phyloP scores from a whole-genome alignment of 2,113 vertebrate species.

The Bagarius yarrelli region DNA sequence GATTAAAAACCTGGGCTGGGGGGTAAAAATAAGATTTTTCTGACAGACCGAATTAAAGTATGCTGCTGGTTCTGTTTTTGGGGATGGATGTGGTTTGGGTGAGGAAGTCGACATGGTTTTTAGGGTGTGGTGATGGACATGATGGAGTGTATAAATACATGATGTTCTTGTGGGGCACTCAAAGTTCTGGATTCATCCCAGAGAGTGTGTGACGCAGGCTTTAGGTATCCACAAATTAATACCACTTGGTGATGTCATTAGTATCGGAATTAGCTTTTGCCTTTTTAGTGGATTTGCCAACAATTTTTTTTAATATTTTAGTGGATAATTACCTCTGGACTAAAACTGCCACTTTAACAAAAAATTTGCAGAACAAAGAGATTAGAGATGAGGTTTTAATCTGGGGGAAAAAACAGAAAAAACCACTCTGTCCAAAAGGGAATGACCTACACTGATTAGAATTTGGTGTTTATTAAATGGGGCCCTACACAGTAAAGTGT shows the following conservation, averaged over 20 bases:
- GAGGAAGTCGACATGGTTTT: constrained; percentile 24
- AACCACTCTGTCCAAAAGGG: neutral
- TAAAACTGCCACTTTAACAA: neutral
- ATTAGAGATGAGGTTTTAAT: neutral
- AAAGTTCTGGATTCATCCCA: neutral
- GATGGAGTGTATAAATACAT: neutral
- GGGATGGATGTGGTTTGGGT: constrained; percentile 46
- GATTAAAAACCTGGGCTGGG: constrained; percentile 41
- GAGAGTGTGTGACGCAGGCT: neutral
- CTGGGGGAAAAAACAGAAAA: neutral
- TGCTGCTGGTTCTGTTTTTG: constrained; percentile 36
- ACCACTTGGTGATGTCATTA: neutral
- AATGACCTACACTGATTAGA: neutral
- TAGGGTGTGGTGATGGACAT: neutral
- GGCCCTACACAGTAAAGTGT: neutral
- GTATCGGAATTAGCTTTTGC: neutral
- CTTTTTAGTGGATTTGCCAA: neutral
- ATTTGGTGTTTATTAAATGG: neutral
- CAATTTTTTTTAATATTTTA: neutral
- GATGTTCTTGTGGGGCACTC: neutral
- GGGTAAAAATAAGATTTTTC: constrained; percentile 49
- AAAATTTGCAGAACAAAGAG: neutral
- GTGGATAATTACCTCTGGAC: neutral
- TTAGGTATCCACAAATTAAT: neutral
- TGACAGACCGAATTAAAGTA: constrained; percentile 41